Evolutionary conservation across 30 jellyfish, hydroid and myxozoan species (phyloP).

Genomic region (Aurelia aurita complex sp. Pacific): DNA sequence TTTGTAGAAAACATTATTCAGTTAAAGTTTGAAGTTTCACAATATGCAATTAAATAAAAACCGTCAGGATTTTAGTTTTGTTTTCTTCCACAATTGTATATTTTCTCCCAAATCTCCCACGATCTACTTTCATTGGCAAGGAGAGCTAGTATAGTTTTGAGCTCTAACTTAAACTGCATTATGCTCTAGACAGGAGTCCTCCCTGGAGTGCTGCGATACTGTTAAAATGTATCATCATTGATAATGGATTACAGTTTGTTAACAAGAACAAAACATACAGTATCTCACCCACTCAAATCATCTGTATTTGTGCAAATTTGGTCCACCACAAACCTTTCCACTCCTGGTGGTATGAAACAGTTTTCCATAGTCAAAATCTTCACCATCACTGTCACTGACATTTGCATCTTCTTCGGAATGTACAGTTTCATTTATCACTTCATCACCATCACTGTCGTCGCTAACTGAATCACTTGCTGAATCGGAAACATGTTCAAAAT

Average conservation of each 20-base stretch:
- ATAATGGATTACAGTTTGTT: neutral
- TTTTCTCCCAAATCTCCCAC: no score
- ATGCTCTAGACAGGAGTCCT: no score
- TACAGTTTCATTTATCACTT: constrained; percentile 12
- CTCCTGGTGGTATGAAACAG: constrained; percentile 16
- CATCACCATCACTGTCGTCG: constrained; percentile 26
- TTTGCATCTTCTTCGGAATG: constrained; percentile 16
- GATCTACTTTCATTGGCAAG: no score
- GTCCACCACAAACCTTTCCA: constrained; percentile 32
- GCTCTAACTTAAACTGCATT: no score
- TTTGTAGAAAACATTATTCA: no score
- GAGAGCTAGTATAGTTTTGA: no score
- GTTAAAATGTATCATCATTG: no score
- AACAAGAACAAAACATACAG: constrained; percentile 8
- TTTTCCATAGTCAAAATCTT: constrained; percentile 8
- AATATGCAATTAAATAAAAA: no score
- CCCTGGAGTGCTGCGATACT: no score
- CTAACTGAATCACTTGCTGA: constrained; percentile 21
- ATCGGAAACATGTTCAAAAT: constrained; percentile 3
- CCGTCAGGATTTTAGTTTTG: no score
- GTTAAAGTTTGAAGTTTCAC: no score
- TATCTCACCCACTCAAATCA: constrained; percentile 8
- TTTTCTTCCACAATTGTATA: no score
- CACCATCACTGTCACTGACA: constrained; percentile 1
- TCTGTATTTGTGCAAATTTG: constrained; percentile 28